phyloP scores from a whole-genome alignment of 1,140 invertebrate species.

The Battus philenor region DNA sequence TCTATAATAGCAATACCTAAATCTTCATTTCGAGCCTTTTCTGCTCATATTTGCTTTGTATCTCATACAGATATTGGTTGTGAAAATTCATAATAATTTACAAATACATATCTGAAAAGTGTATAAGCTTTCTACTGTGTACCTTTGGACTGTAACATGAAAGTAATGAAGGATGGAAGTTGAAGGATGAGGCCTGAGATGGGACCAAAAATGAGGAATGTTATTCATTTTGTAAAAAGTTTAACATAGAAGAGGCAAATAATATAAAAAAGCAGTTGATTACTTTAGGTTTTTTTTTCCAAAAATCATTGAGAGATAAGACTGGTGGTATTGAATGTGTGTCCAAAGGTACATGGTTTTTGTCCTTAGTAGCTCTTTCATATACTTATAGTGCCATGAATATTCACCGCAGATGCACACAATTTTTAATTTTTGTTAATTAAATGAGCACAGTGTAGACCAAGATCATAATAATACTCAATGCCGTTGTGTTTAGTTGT shows the following conservation, averaged over 20 bases:
- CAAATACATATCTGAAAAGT: conserved; percentile 4
- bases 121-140: conserved; percentile 11
- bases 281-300: conserved; percentile 5
- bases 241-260: conserved; percentile 14
- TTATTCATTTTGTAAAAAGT: conserved; percentile 26
- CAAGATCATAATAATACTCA: conserved; percentile 12
- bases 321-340: background rate
- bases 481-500: conserved; percentile 15
- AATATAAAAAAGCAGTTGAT: background rate
- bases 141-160: conserved; percentile 30
- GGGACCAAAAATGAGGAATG: conserved; percentile 37
- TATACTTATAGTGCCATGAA: background rate
- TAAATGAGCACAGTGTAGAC: background rate
- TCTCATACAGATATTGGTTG: conserved; percentile 9
- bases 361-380: background rate
- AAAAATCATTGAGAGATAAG: conserved; percentile 4
- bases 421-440: background rate
- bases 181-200: conserved; percentile 28
- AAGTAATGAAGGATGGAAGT: conserved; percentile 1
- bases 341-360: conserved; percentile 9
- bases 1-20: conserved; percentile 13
- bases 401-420: background rate
- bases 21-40: background rate
- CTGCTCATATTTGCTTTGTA: conserved; percentile 1
- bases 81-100: conserved; percentile 13